These are phyloP conservation scores for Hyposmocoma kahamanoa DNA, from an alignment of 1,140 invertebrate genomes.

Conservation along the genomic window DNA sequence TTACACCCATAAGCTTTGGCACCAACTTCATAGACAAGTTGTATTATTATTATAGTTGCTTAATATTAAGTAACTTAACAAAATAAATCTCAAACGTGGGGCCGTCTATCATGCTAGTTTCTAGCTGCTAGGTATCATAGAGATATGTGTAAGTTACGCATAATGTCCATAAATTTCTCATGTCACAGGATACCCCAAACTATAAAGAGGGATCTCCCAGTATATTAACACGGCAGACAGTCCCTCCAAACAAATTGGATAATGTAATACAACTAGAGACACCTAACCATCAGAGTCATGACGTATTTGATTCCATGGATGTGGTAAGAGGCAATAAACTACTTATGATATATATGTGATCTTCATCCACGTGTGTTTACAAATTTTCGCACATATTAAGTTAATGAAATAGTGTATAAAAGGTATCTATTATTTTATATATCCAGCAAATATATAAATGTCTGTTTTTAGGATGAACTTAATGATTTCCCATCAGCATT, in stretches of 20 bases:
- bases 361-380: neutral
- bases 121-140: neutral
- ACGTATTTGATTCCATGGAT: constrained; percentile 40
- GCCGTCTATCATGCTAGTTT: neutral
- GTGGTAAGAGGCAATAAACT: constrained; percentile 24
- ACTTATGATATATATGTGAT: neutral
- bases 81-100: neutral
- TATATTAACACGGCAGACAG: constrained; percentile 1
- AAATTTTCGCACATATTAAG: neutral
- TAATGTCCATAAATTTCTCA: neutral
- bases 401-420: neutral
- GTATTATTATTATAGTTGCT: neutral
- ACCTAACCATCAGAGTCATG: constrained; percentile 20
- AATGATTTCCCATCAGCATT: constrained; percentile 14
- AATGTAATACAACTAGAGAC: neutral
- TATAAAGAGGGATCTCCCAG: neutral
- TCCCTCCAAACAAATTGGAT: neutral
- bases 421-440: neutral
- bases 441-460: constrained; percentile 10
- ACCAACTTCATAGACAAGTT: neutral
- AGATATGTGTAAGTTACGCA: neutral
- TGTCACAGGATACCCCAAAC: neutral
- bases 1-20: neutral
- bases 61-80: neutral
- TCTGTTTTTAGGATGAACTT: constrained; percentile 31